Evolutionary conservation across 2,797 vertebrate species (phyloP).

Genomic region (Tinamus major): DNA sequence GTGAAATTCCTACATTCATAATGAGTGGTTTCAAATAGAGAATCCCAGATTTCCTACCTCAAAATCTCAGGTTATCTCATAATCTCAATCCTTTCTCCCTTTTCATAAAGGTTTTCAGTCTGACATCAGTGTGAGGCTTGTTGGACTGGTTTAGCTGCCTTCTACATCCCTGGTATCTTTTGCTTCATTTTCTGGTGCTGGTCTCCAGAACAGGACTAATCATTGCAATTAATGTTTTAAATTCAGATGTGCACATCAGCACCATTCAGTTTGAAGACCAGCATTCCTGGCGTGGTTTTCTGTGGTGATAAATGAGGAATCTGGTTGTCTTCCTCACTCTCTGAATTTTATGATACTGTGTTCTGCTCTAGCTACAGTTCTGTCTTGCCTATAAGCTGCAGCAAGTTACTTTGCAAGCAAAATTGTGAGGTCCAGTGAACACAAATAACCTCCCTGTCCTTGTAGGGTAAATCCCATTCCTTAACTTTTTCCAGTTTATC

Average conservation of each 20-base stretch:
- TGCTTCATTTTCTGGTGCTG: not conserved
- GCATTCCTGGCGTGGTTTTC: not conserved
- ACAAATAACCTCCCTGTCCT: not conserved
- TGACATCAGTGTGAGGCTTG: not conserved
- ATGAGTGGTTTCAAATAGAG: not conserved
- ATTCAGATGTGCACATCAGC: not conserved
- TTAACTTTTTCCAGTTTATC: not conserved
- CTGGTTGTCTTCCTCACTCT: not conserved
- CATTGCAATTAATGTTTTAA: constrained; percentile 6
- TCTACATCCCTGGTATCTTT: constrained; percentile 30
- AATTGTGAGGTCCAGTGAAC: not conserved
- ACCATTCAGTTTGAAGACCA: not conserved
- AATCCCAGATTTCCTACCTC: not conserved
- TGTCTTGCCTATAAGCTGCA: not conserved
- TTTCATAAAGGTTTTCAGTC: not conserved
- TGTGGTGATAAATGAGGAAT: not conserved
- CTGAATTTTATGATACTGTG: not conserved
- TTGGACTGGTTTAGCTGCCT: constrained; percentile 9
- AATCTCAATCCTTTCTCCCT: not conserved
- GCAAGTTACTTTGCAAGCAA: not conserved
- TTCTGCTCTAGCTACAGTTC: not conserved
- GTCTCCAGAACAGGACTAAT: not conserved
- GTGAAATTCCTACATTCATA: not conserved
- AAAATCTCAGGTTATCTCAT: not conserved
- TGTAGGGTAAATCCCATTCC: not conserved